phyloP scores from a whole-genome alignment of 2,797 vertebrate genomes.

The Nannoperca australis region DNA sequence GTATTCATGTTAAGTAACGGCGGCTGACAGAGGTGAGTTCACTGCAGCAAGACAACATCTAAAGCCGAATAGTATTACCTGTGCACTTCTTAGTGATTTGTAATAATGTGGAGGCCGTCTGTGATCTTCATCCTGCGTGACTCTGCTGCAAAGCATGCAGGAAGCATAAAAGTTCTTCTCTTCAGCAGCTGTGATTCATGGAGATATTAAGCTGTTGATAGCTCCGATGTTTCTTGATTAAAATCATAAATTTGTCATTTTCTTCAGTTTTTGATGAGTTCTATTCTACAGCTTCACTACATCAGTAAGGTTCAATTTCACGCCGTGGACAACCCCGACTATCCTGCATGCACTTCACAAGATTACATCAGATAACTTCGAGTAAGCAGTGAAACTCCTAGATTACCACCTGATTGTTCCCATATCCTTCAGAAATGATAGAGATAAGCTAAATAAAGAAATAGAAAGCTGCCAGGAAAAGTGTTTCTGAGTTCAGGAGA shows the following conservation, averaged over 20 bases:
- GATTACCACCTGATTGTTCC: background rate
- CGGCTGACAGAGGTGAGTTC: too few relatives aligned
- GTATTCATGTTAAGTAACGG: too few relatives aligned
- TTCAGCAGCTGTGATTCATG: background rate
- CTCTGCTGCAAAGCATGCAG: too few relatives aligned
- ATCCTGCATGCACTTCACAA: background rate
- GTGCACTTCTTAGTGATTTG: too few relatives aligned
- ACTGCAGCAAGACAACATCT: too few relatives aligned
- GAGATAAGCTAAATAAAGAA: conserved; percentile 17
- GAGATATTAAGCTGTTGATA: too few relatives aligned
- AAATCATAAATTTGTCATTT: background rate
- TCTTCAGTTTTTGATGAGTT: too few relatives aligned
- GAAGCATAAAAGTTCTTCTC: background rate
- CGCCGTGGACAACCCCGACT: background rate
- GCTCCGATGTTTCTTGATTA: background rate
- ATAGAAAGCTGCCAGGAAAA: conserved; percentile 9
- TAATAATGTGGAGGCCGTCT: too few relatives aligned
- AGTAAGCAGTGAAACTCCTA: background rate
- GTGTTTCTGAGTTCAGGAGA: conserved; percentile 21
- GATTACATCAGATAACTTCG: background rate
- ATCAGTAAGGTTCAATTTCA: background rate
- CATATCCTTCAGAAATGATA: background rate
- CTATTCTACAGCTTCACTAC: background rate
- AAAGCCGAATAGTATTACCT: too few relatives aligned
- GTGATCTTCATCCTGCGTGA: too few relatives aligned